These are phyloP conservation scores for Ceratina japonica DNA, from an alignment of 1,140 invertebrate genomes.

Conservation along the genomic window DNA sequence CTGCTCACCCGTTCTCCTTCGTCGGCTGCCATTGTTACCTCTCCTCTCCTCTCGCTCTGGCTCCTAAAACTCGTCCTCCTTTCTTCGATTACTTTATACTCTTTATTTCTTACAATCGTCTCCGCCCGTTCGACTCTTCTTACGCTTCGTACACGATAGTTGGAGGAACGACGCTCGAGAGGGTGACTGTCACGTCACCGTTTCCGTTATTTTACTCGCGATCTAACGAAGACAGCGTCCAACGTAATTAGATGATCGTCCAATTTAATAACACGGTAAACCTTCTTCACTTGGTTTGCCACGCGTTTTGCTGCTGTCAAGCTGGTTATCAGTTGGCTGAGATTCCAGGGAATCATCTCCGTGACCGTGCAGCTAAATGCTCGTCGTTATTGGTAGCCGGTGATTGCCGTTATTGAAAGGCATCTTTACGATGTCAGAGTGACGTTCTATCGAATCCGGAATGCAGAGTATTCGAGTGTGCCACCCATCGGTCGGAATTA, in stretches of 20 bases:
- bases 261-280: constrained; percentile 48
- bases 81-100: constrained; percentile 14
- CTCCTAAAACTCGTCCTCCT: not conserved
- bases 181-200: not conserved
- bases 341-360: constrained; percentile 42
- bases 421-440: constrained; percentile 47
- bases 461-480: not conserved
- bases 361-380: constrained; percentile 47
- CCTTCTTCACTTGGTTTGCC: constrained; percentile 28
- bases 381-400: constrained; percentile 30
- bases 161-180: not conserved
- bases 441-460: constrained; percentile 20
- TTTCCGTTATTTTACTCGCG: constrained; percentile 16
- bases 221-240: not conserved
- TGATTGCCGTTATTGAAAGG: constrained; percentile 32
- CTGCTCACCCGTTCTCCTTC: constrained; percentile 13
- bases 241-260: constrained; percentile 31
- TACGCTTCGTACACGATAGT: not conserved
- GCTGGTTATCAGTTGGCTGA: constrained; percentile 43
- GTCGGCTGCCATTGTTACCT: constrained; percentile 5
- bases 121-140: not conserved
- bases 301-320: constrained; percentile 36
- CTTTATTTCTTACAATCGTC: too few relatives aligned
- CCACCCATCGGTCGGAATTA: too few relatives aligned
- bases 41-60: not conserved